Base-by-base conservation (phyloP, 2,888 invertebrate species). In the Metallyticus violacea region DNA sequence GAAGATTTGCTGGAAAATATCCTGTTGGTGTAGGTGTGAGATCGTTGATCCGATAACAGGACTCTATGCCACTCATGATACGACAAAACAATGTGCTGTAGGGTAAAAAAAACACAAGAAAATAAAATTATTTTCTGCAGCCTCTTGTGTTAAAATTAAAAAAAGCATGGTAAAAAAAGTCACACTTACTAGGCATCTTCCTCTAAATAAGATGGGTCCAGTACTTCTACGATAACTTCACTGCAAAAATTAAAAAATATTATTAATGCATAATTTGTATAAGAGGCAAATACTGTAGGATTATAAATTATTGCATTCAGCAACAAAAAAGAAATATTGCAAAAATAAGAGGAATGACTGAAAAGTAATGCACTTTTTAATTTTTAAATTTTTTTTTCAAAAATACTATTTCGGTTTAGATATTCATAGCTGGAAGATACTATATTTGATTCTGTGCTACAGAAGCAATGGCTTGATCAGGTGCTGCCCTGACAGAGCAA, bases 131-230 rank as follows among this genome's bases (percentile, higher is more conserved):
- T 79, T 15, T 79, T 28, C 1, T 85, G 82, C 28, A 26, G 81
- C 25, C 30, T 77, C 78, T 40, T 77, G 29, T 9, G 7, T 26
- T 5, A 78, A 30, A 29, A 78, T 26, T 77, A 81, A 76, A 15
- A 15, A 86, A 27, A 82, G n/a, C 90, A 91, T 92, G 91, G n/a
- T 3, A 62, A 22, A 62, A 22, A 62, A 2, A 62, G 40, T 22
- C 15, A 62, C 90, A 95, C 95, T 94, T 92, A 96, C 96, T 94
- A 97, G 79, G 96, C 95, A 92, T 97, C 97, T 89, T 96, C 95
- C 91, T 97, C 97, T 85, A 97, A 91, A 90, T 93, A 95, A 15
- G 93, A 91, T 81, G 95, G 94, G 90, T 96, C 94, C 90, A 97
- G 92, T 40, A 96, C 93, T 89, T 93, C 93, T 88, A 93, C 92